Base-by-base conservation (phyloP, 2,888 invertebrate species). In the Kryphioiulus occultus region DNA sequence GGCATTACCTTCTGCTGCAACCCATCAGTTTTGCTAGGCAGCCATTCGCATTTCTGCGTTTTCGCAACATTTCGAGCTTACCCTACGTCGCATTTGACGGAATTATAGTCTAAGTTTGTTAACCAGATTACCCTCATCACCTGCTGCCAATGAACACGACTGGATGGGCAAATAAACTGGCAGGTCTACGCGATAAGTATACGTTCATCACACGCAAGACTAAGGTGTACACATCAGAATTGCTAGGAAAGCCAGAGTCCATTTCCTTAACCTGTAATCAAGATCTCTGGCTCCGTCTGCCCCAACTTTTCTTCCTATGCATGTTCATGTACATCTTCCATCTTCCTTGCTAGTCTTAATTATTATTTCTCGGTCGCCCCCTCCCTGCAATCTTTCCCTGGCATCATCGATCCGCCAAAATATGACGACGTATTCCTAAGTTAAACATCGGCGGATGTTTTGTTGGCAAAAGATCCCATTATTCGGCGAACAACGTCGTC, bases 91-190 rank as follows among this genome's bases (percentile, higher is more conserved):
- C 19, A 17, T 53, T 53, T 12, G 53, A 53, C 4, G 53, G 53
- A 17, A 53, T 53, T 53, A 17, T 17, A 53, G 17, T 17, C 12
- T 17, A 59, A 19, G 59, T 59, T 59, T n/a, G 19, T 59, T n/a
- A 59, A 59, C n/a, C 59, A 59, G 59, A 59, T 59, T 59, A n/a
- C 59, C 59, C 59, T n/a, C n/a, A n/a, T 59, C 59, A 59, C 59
- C 59, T 59, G 59, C 59, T 19, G n/a, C 59, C 59, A 59, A 59
- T 59, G 59, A 59, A n/a, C 59, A 59, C 59, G 59, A 59, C 59
- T 59, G 59, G 7, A n/a, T 59, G 59, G 7, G n/a, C n/a, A 59
- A 59, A 59, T 59, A 59, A 59, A 59, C 59, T n/a, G 59, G 44
- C n/a, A n/a, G 19, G 59, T 59, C 4, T 7, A 59, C 0, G n/a